Percentiles rank a stretch among this genome's conserved stretches.
These are phyloP conservation scores for Rissa tridactyla DNA, from an alignment of 2,113 vertebrate genomes.

Conservation along the genomic window DNA sequence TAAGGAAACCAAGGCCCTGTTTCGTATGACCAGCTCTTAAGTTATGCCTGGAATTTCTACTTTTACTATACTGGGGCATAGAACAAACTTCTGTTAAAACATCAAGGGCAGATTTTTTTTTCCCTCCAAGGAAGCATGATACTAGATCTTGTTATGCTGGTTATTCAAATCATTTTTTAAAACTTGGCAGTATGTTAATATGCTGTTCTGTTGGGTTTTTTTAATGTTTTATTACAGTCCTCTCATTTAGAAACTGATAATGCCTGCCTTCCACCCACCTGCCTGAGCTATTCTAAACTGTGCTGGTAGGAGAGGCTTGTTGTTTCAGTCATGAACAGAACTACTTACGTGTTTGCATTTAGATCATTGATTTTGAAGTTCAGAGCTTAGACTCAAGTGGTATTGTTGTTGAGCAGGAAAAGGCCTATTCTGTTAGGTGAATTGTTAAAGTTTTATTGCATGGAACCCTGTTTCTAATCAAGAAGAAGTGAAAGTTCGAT, in stretches of 20 bases:
- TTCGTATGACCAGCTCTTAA: neutral
- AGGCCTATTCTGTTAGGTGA: neutral
- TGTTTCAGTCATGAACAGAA: neutral
- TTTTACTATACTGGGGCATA: neutral
- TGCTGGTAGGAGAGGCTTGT: neutral
- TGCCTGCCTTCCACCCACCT: neutral
- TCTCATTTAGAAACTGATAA: neutral
- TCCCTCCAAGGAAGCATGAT: neutral
- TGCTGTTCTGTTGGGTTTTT: neutral
- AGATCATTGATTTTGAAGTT: neutral
- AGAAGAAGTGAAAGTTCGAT: neutral
- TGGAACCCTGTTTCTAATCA: neutral
- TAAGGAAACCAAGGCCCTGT: neutral
- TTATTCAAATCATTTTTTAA: slow-evolving; percentile 43
- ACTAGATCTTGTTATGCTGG: neutral
- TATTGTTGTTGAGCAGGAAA: neutral
- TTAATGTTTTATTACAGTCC: neutral
- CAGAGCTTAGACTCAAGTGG: neutral
- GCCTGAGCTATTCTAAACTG: neutral
- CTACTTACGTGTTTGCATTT: neutral
- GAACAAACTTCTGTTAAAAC: neutral
- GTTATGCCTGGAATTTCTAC: slow-evolving; percentile 39
- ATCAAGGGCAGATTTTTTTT: neutral
- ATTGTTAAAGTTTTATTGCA: neutral
- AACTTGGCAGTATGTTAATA: neutral